Conservation (phyloP, 2,113 vertebrate genomes). For the Isichthys henryi region DNA sequence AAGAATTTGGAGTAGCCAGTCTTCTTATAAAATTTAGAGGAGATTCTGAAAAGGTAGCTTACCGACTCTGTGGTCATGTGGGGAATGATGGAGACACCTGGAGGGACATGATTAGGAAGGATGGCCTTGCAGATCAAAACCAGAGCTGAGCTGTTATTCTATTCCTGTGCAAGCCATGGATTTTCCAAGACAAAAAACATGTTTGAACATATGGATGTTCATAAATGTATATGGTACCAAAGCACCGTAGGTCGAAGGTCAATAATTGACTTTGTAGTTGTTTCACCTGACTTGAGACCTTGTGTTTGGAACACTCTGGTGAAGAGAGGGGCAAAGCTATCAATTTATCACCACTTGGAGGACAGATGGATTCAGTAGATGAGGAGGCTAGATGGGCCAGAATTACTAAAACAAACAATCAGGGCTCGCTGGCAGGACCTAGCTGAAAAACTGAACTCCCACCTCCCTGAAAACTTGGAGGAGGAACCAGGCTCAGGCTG, state of each 20-base stretch:
- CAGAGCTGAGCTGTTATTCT: neutral
- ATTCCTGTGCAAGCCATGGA: neutral
- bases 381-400: neutral
- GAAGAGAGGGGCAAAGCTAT: neutral
- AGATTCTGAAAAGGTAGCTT: neutral
- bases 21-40: neutral
- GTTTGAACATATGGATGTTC: neutral
- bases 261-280: neutral
- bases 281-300: neutral
- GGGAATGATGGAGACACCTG: neutral
- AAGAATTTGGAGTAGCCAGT: neutral
- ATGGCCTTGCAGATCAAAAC: neutral
- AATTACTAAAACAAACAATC: neutral
- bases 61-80: neutral
- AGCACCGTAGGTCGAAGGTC: neutral
- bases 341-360: neutral
- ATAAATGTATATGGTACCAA: neutral
- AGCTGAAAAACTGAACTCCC: neutral
- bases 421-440: neutral
- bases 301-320: neutral
- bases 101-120: neutral
- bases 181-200: neutral
- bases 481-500: neutral
- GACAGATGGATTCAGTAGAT: neutral
- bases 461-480: neutral